A percentile compares a stretch with the other conserved stretches of the same genome.
phyloP scores from a whole-genome alignment of 2,888 invertebrate species.

The Herminia tarsipennalis region DNA sequence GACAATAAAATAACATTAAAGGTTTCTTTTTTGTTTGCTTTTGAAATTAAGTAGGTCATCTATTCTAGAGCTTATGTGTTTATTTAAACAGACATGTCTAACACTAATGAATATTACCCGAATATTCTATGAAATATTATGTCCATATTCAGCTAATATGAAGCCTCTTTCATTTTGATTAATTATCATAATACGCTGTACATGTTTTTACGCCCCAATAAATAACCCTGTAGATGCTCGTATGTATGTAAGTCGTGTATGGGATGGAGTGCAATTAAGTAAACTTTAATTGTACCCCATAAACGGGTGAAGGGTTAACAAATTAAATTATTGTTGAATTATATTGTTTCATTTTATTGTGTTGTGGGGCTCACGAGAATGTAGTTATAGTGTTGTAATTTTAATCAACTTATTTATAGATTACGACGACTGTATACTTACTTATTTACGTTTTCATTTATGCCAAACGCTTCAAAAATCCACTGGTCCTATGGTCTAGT shows the following conservation, averaged over 20 bases:
- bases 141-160: background rate
- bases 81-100: too few species aligned
- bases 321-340: slow-evolving; percentile 52
- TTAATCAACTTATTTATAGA: too few species aligned
- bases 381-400: slow-evolving; percentile 7
- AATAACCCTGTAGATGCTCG: slow-evolving; percentile 9
- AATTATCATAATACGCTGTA: background rate
- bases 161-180: background rate
- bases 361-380: slow-evolving; percentile 11
- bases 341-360: slow-evolving; percentile 33
- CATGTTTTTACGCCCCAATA: slow-evolving; percentile 1
- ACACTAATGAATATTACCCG: background rate
- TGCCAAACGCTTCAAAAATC: too few species aligned
- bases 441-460: too few species aligned
- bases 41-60: too few species aligned
- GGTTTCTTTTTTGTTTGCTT: too few species aligned
- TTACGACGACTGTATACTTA: too few species aligned
- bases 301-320: slow-evolving; percentile 48
- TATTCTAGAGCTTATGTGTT: too few species aligned
- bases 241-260: background rate
- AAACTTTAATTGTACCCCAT: slow-evolving; percentile 39
- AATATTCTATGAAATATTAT: slow-evolving; percentile 1
- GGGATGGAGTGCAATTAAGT: slow-evolving; percentile 40
- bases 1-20: too few species aligned
- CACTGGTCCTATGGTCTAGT: too few species aligned